Base-by-base conservation (phyloP, 2,797 vertebrate genomes). In the Toxotes lorentzi region DNA sequence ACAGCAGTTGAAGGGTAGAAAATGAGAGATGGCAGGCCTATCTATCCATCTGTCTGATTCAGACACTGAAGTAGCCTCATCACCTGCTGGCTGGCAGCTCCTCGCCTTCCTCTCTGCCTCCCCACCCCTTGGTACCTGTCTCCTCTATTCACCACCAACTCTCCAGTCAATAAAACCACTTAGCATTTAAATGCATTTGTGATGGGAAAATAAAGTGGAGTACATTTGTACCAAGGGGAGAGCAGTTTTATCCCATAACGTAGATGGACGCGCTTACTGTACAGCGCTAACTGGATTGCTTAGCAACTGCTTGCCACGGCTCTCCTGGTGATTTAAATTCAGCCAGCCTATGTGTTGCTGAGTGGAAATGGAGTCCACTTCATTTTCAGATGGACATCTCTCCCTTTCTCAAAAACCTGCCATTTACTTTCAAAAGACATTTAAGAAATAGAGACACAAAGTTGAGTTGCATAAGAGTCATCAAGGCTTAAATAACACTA, bases 151-250 rank as follows among this genome's bases (percentile, higher is more conserved):
- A 89, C 86, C 50, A 67, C 76, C 80, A 76, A 80, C 86, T 89
- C 86, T 89, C 81, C 82, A 90, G 91, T 94, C 93, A 93, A 94
- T 93, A 91, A 93, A 94, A 91, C 88, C 91, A 92, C 91, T 94
- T 91, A 93, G 88, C 83, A 93, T 93, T 93, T 92, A 93, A 94
- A 94, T 93, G 92, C 86, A 86, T 88, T 84, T 90, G 86, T 90
- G 91, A 93, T 92, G 89, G 87, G 81, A 90, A 93, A 92, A 93
- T 92, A 93, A 94, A 92, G 89, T 90, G 81, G 87, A 91, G 89
- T 88, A 85, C 90, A 89, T 93, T 90, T 89, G 85, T 89, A 89
- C 83, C 65, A 10, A 82, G 64, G 77, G 87, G 81, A 92, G 76
- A 84, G 83, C 86, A 53, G 88, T 87, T 91, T 87, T 76, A 90